These are phyloP conservation scores for Aleadryas rufinucha DNA, from an alignment of 2,113 vertebrate species.

Conservation along the genomic window DNA sequence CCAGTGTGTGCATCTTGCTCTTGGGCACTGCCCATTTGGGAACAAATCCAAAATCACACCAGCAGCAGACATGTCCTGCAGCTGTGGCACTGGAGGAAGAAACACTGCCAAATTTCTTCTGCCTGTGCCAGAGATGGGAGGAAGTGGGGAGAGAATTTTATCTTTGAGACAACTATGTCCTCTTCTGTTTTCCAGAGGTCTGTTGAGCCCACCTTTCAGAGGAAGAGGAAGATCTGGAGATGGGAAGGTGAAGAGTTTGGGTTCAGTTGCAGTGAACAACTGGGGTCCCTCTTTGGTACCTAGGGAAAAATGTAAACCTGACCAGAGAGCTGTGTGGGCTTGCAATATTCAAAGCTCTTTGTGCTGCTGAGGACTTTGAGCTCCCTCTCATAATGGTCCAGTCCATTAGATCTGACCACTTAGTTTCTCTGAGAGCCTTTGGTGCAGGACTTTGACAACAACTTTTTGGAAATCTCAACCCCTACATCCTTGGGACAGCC, in stretches of 20 bases:
- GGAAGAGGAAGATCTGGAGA: not conserved
- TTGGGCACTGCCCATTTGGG: not conserved
- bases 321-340: not conserved
- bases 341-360: not conserved
- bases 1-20: not conserved
- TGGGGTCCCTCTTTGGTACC: not conserved
- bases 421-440: not conserved
- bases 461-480: not conserved
- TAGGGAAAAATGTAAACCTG: not conserved
- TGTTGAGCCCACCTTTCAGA: accelerated
- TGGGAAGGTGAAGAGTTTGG: not conserved
- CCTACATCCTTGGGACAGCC: not conserved
- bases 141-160: not conserved
- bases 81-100: not conserved
- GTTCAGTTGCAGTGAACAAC: not conserved
- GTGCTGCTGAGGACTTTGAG: not conserved
- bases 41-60: not conserved
- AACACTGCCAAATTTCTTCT: not conserved
- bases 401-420: not conserved
- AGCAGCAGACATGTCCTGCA: not conserved
- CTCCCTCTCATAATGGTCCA: not conserved
- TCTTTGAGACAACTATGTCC: not conserved
- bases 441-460: not conserved
- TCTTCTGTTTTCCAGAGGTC: not conserved
- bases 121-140: not conserved